Evolutionary conservation across 2,888 invertebrate genomes (phyloP), one percentile per base, ranked within the genome.

Genomic region (Ligdia adustata): DNA sequence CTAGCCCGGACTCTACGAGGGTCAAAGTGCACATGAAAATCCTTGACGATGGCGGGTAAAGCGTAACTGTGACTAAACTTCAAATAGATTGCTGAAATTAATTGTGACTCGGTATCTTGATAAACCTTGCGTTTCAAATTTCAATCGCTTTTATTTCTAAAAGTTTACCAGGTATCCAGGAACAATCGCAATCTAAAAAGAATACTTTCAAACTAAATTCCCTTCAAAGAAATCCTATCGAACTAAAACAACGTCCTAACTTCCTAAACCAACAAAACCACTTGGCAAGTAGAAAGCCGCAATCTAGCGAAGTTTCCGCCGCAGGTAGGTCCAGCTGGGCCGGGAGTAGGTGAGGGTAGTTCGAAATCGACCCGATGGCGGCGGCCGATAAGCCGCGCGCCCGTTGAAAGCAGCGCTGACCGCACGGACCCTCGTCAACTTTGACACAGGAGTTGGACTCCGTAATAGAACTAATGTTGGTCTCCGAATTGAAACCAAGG

Each of bases 401-500:
- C n/a, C 53, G 66, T 57, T 68, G 72, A 73, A 73, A 75, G 69
- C 65, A 51, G 54, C 62, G 55, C 66, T 75, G 76, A 78, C 74
- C 60, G 49, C 59, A 29, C 27, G 51, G 56, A 80, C 80, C 81
- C 82, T 79, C 68, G 72, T 82, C 80, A 82, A 78, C 67, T 79
- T 72, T 76, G 82, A 81, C 76, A 66, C 50, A 55, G 60, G 58
- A 57, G 59, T 68, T 66, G 60, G 58, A 69, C 65, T 64, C 58
- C 48, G 57, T 52, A 39, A 34, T 49, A 39, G 52, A 42, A 46
- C 42, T 43, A 33, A 43, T 39, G 48, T 39, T 39, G 31, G 48
- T 14, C 22, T 28, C 15, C 52, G 46, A 39, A 31, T 45, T 46
- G 52, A 43, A 46, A 43, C 39, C 41, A 41, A 49, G 18, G 32